Evolutionary conservation across 2,888 invertebrate genomes (phyloP), one percentile per base, ranked within the genome.

Genomic region (Erpobdella octoculata): DNA sequence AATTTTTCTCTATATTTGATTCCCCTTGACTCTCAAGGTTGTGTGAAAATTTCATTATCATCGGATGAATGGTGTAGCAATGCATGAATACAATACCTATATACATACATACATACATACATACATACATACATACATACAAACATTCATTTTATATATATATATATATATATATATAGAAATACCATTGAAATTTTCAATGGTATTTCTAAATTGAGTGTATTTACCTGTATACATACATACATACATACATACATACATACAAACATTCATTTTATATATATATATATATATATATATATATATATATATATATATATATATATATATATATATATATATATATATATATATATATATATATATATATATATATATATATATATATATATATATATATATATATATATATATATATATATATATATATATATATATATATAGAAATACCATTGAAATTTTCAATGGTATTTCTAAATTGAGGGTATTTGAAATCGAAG

Each of bases 221-320:
- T 41, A 41, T 15, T 41, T 41, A 15, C n/a, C n/a, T 15, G n/a
- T 41, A 41, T 41, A 41, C 46, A 41, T n/a, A 41, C 46, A 41
- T n/a, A 41, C 46, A 41, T n/a, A 41, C 46, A 41, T 41, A 41
- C 46, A 41, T n/a, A 41, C 12, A 41, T 41, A 41, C n/a, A 41
- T 41, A 41, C n/a, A 41, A 12, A 41, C 46, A 41, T 41, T 41
- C n/a, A 15, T n/a, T n/a, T n/a, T n/a, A n/a, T n/a, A n/a, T n/a
- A n/a, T n/a, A n/a, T n/a, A n/a, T n/a, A n/a, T n/a, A 41, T 41
- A 41, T 41, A 41, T 41, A 41, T 41, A 41, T 41, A 41, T 59
- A 59, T 59, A 59, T 59, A 59, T 59, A 59, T 59, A 59, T 59
- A 59, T 59, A 59, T 59, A 59, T 59, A 59, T 59, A 59, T 59